These are phyloP conservation scores for Molossus alvarezi DNA, from an alignment of 2,797 vertebrate species.

Conservation along the genomic window DNA sequence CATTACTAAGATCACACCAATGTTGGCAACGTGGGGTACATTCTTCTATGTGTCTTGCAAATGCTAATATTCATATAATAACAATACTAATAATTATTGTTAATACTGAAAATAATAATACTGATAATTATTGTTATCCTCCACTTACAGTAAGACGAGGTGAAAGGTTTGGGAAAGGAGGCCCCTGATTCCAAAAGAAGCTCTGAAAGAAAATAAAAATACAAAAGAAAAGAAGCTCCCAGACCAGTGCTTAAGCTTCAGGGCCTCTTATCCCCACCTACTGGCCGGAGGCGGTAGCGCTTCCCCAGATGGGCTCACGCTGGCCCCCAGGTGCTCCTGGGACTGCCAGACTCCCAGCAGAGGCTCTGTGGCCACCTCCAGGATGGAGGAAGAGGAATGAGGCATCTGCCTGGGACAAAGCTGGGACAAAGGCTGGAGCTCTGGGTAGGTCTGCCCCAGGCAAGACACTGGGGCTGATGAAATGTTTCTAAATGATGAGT, in stretches of 20 bases:
- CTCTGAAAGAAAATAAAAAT: no score
- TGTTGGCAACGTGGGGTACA: neutral
- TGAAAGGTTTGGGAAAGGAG: neutral
- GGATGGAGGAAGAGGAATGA: neutral
- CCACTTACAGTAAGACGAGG: neutral
- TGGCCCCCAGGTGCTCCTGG: accelerated
- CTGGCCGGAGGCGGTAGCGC: neutral
- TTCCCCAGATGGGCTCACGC: accelerated
- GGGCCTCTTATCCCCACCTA: neutral
- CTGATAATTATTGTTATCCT: neutral
- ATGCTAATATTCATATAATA: neutral
- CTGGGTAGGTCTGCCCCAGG: neutral
- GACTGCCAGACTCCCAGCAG: neutral
- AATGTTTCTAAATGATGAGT: neutral
- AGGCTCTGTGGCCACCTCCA: neutral
- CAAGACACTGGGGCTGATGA: neutral
- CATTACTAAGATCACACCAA: neutral
- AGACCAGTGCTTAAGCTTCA: neutral
- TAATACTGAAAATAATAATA: neutral
- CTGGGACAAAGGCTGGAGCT: neutral
- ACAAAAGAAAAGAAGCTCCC: no score
- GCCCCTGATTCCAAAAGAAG: neutral
- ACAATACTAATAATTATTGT: no score
- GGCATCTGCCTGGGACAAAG: neutral
- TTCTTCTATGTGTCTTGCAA: neutral